A percentile compares a stretch with the other conserved stretches of the same genome.
These are phyloP conservation scores for Chrysolina haemoptera DNA, from an alignment of 2,888 invertebrate species.

Conservation along the genomic window DNA sequence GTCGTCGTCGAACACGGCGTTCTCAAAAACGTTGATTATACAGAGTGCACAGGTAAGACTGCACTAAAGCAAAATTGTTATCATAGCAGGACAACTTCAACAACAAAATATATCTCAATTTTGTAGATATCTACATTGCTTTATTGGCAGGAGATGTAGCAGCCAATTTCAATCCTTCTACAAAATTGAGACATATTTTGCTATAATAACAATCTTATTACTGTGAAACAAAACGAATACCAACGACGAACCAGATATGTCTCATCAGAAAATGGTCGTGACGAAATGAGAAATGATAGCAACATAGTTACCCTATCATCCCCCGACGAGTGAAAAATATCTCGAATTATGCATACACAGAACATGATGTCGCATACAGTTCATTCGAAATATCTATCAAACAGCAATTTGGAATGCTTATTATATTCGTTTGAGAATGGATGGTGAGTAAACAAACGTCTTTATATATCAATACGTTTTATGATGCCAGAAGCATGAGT, in stretches of 20 bases:
- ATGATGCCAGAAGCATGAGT: background rate
- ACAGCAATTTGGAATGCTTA: background rate
- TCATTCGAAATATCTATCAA: background rate
- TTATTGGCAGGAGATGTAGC: too few relatives aligned
- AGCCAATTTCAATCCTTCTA: too few relatives aligned
- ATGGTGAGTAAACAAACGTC: constrained; percentile 12
- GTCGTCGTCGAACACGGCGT: background rate
- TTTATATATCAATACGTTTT: constrained; percentile 22
- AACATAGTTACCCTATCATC: background rate
- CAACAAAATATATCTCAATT: too few relatives aligned
- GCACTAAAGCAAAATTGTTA: background rate
- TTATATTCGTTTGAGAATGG: constrained; percentile 9
- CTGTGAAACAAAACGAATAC: background rate
- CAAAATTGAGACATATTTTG: too few relatives aligned
- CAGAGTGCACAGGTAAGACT: background rate
- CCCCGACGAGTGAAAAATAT: background rate
- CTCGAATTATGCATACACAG: background rate
- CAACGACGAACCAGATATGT: background rate
- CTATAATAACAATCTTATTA: too few relatives aligned
- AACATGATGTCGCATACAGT: background rate
- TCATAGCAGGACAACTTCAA: too few relatives aligned
- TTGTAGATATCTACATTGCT: too few relatives aligned
- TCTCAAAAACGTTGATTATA: background rate
- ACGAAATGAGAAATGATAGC: background rate
- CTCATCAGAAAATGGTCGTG: background rate